Evolutionary conservation across 2,113 vertebrate species (phyloP).

Genomic region (Malurus alboscapulatus): DNA sequence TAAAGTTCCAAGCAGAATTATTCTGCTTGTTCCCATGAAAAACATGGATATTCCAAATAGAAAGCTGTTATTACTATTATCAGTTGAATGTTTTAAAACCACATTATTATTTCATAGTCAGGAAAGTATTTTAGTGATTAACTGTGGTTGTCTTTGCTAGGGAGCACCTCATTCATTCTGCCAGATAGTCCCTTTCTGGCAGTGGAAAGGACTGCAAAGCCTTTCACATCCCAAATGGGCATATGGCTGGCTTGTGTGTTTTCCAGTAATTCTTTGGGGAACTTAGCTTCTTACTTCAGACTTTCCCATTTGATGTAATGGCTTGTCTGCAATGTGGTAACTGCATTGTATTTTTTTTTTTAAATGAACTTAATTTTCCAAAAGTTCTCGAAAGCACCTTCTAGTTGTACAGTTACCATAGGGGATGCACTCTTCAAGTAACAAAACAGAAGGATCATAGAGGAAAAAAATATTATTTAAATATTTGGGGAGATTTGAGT

Average conservation of each 20-base stretch:
- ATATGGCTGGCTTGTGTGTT: conserved; percentile 11
- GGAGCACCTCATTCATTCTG: conserved; percentile 43
- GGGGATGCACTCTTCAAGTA: not conserved
- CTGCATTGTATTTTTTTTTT: not conserved
- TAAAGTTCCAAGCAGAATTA: not conserved
- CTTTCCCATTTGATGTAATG: conserved; percentile 60
- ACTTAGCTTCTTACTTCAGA: conserved; percentile 36
- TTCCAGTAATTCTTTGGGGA: conserved; percentile 29
- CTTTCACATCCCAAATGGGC: not conserved
- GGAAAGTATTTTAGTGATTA: conserved; percentile 73
- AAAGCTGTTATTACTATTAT: conserved; percentile 22
- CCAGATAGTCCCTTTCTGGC: conserved; percentile 33
- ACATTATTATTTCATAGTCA: conserved; percentile 49
- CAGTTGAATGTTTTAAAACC: conserved; percentile 50
- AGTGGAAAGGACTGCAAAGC: not conserved
- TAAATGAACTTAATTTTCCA: not conserved
- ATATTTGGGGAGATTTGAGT: not conserved
- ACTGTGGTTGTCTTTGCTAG: conserved; percentile 60
- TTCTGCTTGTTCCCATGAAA: not conserved
- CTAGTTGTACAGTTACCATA: not conserved
- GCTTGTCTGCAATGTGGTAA: not conserved
- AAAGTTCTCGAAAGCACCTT: not conserved
- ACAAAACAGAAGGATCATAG: not conserved
- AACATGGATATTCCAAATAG: not conserved
- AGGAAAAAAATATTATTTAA: not conserved